Evolutionary conservation across 1,140 invertebrate species (phyloP), one percentile per base, ranked within the genome.

Genomic region (Agrypnia vestita): DNA sequence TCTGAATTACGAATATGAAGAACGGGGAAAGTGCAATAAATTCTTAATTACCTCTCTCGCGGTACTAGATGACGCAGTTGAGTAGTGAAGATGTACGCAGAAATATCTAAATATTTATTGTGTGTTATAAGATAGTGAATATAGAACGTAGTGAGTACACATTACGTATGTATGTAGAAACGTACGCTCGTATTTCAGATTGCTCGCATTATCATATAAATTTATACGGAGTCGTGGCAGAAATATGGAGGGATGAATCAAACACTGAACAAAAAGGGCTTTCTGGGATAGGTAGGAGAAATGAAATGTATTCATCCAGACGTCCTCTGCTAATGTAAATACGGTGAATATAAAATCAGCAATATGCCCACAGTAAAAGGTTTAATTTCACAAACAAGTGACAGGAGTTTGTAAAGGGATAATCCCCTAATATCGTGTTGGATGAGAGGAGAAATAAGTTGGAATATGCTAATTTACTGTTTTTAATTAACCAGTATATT

Each of bases 121-220:
- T n/a, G n/a, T 35, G 6, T 35, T 3, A 35, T 35, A 6, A 35
- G 1, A 35, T 35, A 35, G 25, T 35, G 25, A 35, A 35, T 35
- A 35, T 35, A 35, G 25, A 35, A 35, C 25, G 25, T 35, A 35
- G 25, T n/a, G n/a, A 35, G 1, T 35, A 35, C 6, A 3, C 6
- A 35, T 6, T 35, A 35, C 6, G 6, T 35, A 35, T 35, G 25
- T 35, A 35, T 35, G 25, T 35, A 35, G 25, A 35, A 35, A 35
- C 25, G 25, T 35, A 35, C 25, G 25, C 25, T 35, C 25, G 96
- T 94, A 71, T 47, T 71, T 71, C 44, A 71, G 47, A 71, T 25
- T 73, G 73, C 19, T 46, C 55, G 47, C 73, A 75, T 75, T 75
- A 75, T 75, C 73, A 75, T 75, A 75, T 61, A 75, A 75, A 75